These are phyloP conservation scores for Latheticus oryzae DNA, from an alignment of 2,888 invertebrate genomes.

Conservation along the genomic window DNA sequence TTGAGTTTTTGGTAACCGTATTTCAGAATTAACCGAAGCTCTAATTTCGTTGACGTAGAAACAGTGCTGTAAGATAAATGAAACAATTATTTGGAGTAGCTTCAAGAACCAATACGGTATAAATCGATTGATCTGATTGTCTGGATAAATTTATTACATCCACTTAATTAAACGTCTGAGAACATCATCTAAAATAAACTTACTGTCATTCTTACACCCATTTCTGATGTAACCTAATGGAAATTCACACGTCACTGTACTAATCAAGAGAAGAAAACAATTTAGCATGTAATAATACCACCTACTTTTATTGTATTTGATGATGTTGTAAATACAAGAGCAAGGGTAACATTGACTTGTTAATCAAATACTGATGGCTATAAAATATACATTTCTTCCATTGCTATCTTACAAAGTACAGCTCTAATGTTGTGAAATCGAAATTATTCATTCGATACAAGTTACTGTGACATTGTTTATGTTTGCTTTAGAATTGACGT, in stretches of 20 bases:
- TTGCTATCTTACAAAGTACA: background rate
- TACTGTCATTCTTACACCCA: slow-evolving; percentile 23
- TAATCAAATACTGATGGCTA: slow-evolving; percentile 4
- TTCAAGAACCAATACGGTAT: no score
- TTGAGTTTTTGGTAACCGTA: no score
- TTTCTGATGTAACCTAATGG: slow-evolving; percentile 9
- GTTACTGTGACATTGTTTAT: slow-evolving; percentile 6
- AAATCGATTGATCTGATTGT: slow-evolving; percentile 39
- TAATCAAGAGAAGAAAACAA: slow-evolving; percentile 18
- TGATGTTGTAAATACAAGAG: no score
- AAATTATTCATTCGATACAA: slow-evolving; percentile 13
- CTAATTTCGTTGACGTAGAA: no score
- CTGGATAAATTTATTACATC: slow-evolving; percentile 9
- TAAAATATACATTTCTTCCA: slow-evolving; percentile 5
- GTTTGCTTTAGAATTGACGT: no score
- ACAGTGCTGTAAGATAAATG: no score
- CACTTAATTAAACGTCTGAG: slow-evolving; percentile 30
- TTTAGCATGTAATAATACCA: slow-evolving; percentile 20
- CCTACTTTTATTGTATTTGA: slow-evolving; percentile 15
- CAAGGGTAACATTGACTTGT: slow-evolving; percentile 5
- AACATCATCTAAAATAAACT: slow-evolving; percentile 25
- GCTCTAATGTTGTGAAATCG: slow-evolving; percentile 6
- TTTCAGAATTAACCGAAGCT: no score
- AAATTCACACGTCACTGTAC: background rate
- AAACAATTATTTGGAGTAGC: no score